These are phyloP conservation scores for Zaprionus gabonicus DNA, from an alignment of 1,140 invertebrate genomes.

Conservation along the genomic window DNA sequence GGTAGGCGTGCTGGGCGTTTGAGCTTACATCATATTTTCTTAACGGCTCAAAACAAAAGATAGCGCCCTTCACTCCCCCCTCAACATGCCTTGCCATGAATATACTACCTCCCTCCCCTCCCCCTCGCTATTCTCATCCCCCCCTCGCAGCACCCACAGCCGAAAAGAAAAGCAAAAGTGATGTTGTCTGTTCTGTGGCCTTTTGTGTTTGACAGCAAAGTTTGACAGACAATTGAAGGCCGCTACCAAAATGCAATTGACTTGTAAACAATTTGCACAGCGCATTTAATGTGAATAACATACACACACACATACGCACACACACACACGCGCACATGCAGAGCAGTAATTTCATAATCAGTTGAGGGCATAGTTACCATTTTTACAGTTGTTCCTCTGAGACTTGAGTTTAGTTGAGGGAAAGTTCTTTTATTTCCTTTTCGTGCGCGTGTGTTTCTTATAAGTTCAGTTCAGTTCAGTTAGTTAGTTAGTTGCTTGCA, in stretches of 20 bases:
- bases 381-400: slow-evolving; percentile 39
- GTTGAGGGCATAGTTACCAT: slow-evolving; percentile 61
- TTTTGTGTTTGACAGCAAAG: slow-evolving; percentile 30
- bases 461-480: slow-evolving; percentile 6
- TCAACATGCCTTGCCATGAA: too few species aligned
- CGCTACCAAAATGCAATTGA: slow-evolving; percentile 49
- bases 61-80: not conserved
- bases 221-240: slow-evolving; percentile 40
- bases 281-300: slow-evolving; percentile 9
- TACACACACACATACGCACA: slow-evolving; percentile 2
- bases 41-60: slow-evolving; percentile 65
- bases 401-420: slow-evolving; percentile 10
- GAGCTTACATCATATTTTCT: slow-evolving; percentile 79
- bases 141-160: not conserved
- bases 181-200: slow-evolving; percentile 29
- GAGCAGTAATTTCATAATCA: slow-evolving; percentile 69
- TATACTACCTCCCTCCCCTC: not conserved
- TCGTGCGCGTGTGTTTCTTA: slow-evolving; percentile 18
- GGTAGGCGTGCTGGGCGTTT: slow-evolving; percentile 28
- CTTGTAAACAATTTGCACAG: slow-evolving; percentile 54
- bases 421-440: slow-evolving; percentile 18
- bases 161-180: slow-evolving; percentile 31
- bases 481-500: slow-evolving; percentile 42
- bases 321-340: not conserved
- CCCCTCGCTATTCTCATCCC: not conserved